Conservation (phyloP, 2,113 vertebrate genomes). For the Diadophis punctatus region DNA sequence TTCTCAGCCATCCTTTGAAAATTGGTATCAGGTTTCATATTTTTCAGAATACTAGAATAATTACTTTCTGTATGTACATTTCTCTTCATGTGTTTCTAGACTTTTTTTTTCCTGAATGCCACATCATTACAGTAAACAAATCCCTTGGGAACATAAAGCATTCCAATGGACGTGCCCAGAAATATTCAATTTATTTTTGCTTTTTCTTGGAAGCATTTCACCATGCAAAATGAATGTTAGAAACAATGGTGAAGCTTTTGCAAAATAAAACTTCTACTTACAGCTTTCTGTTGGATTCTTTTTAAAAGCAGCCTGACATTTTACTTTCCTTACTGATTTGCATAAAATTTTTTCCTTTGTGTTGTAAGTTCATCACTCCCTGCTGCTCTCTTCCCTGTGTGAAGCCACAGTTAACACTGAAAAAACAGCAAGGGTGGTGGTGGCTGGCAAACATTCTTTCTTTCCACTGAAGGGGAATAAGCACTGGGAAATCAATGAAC, state of each 20-base stretch:
- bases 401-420: slow-evolving; percentile 3
- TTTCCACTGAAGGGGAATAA: slow-evolving; percentile 16
- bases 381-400: slow-evolving; percentile 44
- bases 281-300: neutral
- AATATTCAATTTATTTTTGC: neutral
- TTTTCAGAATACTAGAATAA: neutral
- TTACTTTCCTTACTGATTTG: slow-evolving; percentile 29
- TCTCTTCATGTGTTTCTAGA: neutral
- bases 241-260: neutral
- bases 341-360: slow-evolving; percentile 22
- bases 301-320: accelerated
- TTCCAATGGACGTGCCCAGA: accelerated
- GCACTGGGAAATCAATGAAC: neutral
- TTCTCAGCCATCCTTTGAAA: neutral
- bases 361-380: slow-evolving; percentile 33
- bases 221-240: neutral
- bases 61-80: neutral
- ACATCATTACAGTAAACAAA: neutral
- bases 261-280: neutral
- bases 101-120: neutral
- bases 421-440: slow-evolving; percentile 29
- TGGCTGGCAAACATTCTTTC: slow-evolving; percentile 27
- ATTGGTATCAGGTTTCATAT: neutral
- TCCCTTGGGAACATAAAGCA: neutral
- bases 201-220: neutral